Evolutionary conservation across 2,888 invertebrate genomes (phyloP).

Genomic region (Atherix ibis): DNA sequence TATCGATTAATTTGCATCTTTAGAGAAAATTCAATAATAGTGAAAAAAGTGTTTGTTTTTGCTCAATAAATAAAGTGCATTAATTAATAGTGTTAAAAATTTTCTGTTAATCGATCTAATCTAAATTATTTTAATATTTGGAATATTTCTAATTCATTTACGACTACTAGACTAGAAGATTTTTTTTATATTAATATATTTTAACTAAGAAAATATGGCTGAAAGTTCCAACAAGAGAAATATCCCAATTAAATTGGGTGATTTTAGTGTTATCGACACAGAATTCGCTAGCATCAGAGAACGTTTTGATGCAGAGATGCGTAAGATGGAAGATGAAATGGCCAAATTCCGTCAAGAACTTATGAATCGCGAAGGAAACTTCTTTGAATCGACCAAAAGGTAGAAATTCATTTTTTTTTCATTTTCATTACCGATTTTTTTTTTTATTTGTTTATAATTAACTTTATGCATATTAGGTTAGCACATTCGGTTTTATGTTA

Average conservation of each 20-base stretch:
- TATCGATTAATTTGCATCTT: too few species aligned
- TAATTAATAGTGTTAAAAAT: too few species aligned
- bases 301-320: slow-evolving; percentile 92
- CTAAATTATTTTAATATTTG: too few species aligned
- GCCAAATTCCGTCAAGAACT: slow-evolving; percentile 82
- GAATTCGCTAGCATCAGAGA: slow-evolving; percentile 94
- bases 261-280: slow-evolving; percentile 89
- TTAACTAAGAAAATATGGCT: too few species aligned
- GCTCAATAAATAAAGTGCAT: too few species aligned
- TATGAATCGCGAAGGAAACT: slow-evolving; percentile 83
- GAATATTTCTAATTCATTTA: too few species aligned
- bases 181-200: too few species aligned
- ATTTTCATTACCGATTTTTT: not conserved
- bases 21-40: too few species aligned
- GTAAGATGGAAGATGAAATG: slow-evolving; percentile 98
- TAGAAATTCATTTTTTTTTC: slow-evolving; percentile 27
- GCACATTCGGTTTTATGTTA: slow-evolving; percentile 3
- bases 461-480: slow-evolving; percentile 3
- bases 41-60: too few species aligned
- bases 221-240: slow-evolving; percentile 71
- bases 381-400: slow-evolving; percentile 82
- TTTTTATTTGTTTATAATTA: slow-evolving; percentile 2
- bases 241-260: slow-evolving; percentile 86
- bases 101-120: too few species aligned
- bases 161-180: too few species aligned